Conservation (phyloP, 2,113 vertebrate species). For the Apus apus region DNA sequence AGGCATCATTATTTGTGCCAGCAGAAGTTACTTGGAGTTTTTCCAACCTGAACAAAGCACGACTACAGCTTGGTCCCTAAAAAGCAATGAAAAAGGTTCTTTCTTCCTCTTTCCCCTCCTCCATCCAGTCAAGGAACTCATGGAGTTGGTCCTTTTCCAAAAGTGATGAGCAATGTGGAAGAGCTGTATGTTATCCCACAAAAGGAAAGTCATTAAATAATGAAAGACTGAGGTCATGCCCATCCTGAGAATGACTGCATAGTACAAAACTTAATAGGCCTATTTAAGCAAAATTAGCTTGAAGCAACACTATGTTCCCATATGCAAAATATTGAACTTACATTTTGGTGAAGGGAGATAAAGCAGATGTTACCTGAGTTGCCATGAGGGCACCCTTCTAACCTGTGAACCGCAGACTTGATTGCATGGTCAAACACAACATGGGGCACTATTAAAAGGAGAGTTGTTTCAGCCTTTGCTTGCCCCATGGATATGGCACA, state of each 20-base stretch:
- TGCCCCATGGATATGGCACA: neutral
- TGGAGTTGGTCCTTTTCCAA: conserved; percentile 15
- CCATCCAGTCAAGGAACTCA: conserved; percentile 10
- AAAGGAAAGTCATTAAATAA: conserved; percentile 42
- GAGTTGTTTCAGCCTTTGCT: neutral
- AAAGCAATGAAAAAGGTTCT: neutral
- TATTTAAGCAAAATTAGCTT: conserved; percentile 1
- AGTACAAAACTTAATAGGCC: conserved; percentile 9
- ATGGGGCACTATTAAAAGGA: neutral
- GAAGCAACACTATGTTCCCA: neutral
- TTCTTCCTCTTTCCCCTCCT: neutral
- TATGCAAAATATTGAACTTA: neutral
- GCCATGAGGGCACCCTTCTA: neutral
- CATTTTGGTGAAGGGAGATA: neutral
- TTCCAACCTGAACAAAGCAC: neutral
- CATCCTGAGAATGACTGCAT: conserved; percentile 17
- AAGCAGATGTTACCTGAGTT: neutral
- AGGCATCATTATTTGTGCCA: neutral
- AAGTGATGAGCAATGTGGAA: conserved; percentile 52
- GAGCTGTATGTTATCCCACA: neutral
- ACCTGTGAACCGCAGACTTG: fast-evolving
- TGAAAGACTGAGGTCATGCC: conserved; percentile 42
- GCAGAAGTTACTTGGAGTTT: neutral
- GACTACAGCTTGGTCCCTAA: neutral
- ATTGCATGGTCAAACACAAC: neutral